Evolutionary conservation across 2,113 vertebrate genomes (phyloP).

Genomic region (Aphelocoma coerulescens): DNA sequence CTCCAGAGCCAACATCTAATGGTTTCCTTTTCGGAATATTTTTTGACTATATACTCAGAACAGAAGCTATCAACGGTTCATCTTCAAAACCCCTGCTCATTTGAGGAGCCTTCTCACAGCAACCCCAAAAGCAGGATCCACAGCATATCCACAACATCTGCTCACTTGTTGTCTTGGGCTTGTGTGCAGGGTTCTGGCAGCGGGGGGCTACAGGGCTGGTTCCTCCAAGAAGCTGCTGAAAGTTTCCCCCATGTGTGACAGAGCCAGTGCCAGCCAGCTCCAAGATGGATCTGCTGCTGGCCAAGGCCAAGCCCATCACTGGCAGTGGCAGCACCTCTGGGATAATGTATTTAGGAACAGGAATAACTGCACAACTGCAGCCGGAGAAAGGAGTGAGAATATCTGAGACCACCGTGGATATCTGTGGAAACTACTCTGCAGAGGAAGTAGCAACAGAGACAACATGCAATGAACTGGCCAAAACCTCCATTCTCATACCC

Average conservation of each 20-base stretch:
- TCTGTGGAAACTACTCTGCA: neutral
- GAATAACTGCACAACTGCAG: neutral
- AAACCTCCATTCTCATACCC: neutral
- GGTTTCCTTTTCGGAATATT: constrained; percentile 7
- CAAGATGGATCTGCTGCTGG: neutral
- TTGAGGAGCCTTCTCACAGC: neutral
- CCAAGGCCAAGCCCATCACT: neutral
- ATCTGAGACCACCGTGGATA: neutral
- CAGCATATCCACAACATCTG: neutral
- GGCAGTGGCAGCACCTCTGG: neutral
- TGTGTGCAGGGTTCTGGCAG: neutral
- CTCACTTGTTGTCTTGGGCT: neutral
- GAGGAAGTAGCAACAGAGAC: neutral
- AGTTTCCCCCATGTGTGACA: neutral
- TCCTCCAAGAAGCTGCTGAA: neutral
- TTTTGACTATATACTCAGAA: neutral
- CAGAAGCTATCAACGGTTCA: neutral
- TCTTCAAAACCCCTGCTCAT: neutral
- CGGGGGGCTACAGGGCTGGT: neutral
- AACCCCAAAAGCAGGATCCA: neutral
- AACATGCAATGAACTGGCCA: neutral
- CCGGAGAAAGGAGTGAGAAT: neutral
- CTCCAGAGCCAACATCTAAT: neutral
- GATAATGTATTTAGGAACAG: neutral
- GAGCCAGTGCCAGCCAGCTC: neutral